Evolutionary conservation across 2,888 invertebrate species (phyloP), one percentile per base, ranked within the genome.

Genomic region (Philhelius pedissequus): DNA sequence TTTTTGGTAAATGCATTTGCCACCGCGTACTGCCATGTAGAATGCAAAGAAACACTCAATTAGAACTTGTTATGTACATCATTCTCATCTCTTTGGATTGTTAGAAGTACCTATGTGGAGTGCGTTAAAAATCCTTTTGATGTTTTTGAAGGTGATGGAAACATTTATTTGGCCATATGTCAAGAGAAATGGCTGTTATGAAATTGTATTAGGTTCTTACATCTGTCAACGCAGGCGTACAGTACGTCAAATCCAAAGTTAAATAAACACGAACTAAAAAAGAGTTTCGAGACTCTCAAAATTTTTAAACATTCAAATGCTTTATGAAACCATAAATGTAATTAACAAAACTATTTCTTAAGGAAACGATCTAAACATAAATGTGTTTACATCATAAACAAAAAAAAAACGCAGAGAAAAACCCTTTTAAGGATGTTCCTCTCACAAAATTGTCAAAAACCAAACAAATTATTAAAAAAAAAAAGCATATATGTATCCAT

Each of bases 101-200:
- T 52, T 66, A 15, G 4, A 32, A 50, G n/a, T n/a, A n/a, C n/a
- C n/a, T 35, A 3, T 76, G 11, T 25, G 40, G 22, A 18, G 43
- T 11, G 30, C 25, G 45, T 45, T 6, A 48, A 69, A 54, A 80
- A 84, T 75, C 70, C 79, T 71, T 84, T 84, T 84, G 84, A 84
- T 84, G 84, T 84, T 20, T 48, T 13, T n/a, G n/a, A 68, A 80
- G 75, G 84, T 76, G 84, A 68, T 80, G 71, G 75, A 76, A 84
- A 84, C 84, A 76, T 76, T 84, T 75, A 84, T 84, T 84, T 84
- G 84, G 84, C 80, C 80, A 84, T 84, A 80, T 84, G 84, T 84
- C 84, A 58, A 56, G 0, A 13, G 60, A 64, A 84, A 84, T 75
- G 71, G 69, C n/a, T 60, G 60, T 60, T 43, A 43, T 43, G 62